Base-by-base conservation (phyloP, 2,888 invertebrate genomes). In the Euclidia mi region DNA sequence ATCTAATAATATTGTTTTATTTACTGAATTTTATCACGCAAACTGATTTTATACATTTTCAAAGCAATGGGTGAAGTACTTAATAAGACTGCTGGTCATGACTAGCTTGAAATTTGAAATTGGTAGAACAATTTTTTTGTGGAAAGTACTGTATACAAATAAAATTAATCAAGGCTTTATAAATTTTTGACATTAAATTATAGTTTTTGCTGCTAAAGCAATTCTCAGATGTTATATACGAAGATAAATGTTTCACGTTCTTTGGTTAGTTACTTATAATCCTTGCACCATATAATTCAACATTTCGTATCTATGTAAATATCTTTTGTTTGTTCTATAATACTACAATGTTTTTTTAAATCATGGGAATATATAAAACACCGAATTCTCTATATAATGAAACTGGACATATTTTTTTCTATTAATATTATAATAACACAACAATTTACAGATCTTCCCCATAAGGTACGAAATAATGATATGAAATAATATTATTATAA, bases 201-300 rank as follows among this genome's bases (percentile, higher is more conserved):
- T 34, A 34, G 1, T 14, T n/a, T 9, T 34, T 34, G 9, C 14
- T 9, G 14, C 2, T 32, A 10, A 32, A 32, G 32, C 11, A 40
- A 40, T 15, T 11, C 9, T 18, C 11, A 9, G 2, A 20, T 20
- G 40, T 10, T 18, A 50, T 42, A 65, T 50, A 32, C 1, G 32
- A 32, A 53, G 53, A 46, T 57, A 50, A 51, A 35, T 64, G 49
- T 42, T 4, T 59, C 11, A 34, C 34, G 66, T 51, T 63, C 59
- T 67, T 37, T 46, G 46, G 28, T 17, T 25, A 9, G 15, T 34
- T 9, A n/a, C 46, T 28, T 46, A 11, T 34, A 14, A 35, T 9
- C 12, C 35, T 61, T 52, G 48, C 65, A 61, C 56, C 45, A 67
- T 15, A 29, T n/a, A 9, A 7, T 11, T 25, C 20, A 25, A 25